These are phyloP conservation scores for Lepus timidus DNA, from an alignment of 2,113 vertebrate genomes.

Conservation along the genomic window DNA sequence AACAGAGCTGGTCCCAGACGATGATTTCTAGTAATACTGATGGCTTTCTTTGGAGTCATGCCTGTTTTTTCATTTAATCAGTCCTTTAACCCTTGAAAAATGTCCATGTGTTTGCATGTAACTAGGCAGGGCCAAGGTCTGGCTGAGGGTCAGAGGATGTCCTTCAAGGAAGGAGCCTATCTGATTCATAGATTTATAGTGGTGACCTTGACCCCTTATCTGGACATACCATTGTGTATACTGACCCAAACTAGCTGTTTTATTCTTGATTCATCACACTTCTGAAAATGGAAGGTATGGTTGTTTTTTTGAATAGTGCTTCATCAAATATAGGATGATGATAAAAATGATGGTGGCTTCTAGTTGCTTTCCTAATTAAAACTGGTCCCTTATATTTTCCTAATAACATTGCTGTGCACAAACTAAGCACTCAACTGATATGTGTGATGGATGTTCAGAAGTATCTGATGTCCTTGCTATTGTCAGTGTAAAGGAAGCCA, in stretches of 20 bases:
- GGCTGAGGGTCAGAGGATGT: neutral
- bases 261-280: neutral
- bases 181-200: neutral
- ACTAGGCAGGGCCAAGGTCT: neutral
- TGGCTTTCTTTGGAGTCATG: neutral
- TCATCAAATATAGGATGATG: neutral
- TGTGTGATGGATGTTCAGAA: neutral
- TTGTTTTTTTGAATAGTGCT: neutral
- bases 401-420: neutral
- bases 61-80: neutral
- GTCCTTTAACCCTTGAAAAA: neutral
- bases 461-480: neutral
- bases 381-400: neutral
- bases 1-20: neutral
- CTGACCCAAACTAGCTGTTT: neutral
- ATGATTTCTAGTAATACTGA: conserved; percentile 29
- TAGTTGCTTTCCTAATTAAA: neutral
- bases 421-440: neutral
- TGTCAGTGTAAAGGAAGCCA: neutral
- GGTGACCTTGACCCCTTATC: neutral
- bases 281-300: neutral
- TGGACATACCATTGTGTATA: neutral
- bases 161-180: neutral
- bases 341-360: neutral
- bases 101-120: neutral